Base-by-base conservation (phyloP, 92 coral and sea anemone species). In the Pocillopora grandis region DNA sequence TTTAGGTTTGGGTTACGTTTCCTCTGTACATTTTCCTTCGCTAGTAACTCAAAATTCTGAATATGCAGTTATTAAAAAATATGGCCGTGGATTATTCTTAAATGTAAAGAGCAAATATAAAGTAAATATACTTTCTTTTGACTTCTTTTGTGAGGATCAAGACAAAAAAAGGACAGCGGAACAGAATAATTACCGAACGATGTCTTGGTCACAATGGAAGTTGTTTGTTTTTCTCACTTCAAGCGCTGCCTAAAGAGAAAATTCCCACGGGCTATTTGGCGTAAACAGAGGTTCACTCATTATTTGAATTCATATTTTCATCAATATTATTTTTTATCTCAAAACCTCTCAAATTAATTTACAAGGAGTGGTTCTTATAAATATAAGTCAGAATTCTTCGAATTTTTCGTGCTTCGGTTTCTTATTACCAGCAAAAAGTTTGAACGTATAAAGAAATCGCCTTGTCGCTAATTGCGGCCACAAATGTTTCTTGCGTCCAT, bases 211-310 rank as follows among this genome's bases (percentile, higher is more conserved):
- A 88, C 88, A 76, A 89, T 42, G 33, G 74, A 73, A 73, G 10
- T 73, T 83, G 86, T 83, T 83, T 83, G 86, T 83, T 74, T 83
- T 77, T 83, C 37, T 57, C 76, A 73, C 66, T 82, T 74, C 66
- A 23, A 48, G 59, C 35, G 79, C 64, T 73, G 86, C 86, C 80
- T 56, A 11, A 76, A 83, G 86, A 62, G 20, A 83, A 55, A 59
- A 16, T 83, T 83, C 86, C 78, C 86, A 83, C 80, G 79, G 35
- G 42, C 33, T 49, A 72, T n/a, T 71, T 52, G 42, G 62, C 42
- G 77, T 59, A 60, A 59, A 62, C 72, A 64, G 42, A 20, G 20
- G 8, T 57, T 58, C 58, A 59, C 71, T 58, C 55, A 12, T 2
- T 33, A 12, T 5, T 13, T 67, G 52, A 42, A 42, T 17, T n/a